These are phyloP conservation scores for Corvus cornix DNA, from an alignment of 2,113 vertebrate species.

Conservation along the genomic window DNA sequence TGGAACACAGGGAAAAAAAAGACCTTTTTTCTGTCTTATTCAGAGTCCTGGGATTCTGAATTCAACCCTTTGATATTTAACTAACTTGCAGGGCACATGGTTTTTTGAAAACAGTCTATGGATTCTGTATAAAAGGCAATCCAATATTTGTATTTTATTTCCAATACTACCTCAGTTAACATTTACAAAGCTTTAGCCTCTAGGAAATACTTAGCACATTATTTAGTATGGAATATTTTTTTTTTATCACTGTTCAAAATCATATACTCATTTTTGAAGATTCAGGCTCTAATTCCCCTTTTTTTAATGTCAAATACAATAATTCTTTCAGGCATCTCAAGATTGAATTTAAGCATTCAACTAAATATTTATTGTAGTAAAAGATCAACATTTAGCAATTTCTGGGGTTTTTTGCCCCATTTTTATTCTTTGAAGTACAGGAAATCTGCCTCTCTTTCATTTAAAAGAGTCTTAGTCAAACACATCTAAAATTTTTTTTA, in stretches of 20 bases:
- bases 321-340: not conserved
- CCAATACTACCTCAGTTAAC: not conserved
- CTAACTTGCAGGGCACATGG: not conserved
- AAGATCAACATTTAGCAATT: not conserved
- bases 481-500: not conserved
- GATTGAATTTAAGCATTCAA: not conserved
- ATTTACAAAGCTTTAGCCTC: not conserved
- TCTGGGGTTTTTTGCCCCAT: accelerated
- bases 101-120: not conserved
- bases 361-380: not conserved
- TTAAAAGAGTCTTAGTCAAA: not conserved
- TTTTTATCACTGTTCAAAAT: not conserved
- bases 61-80: slow-evolving; percentile 9
- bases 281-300: not conserved
- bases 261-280: not conserved
- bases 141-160: not conserved
- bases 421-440: not conserved
- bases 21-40: not conserved
- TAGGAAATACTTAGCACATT: not conserved
- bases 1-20: not conserved
- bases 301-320: not conserved
- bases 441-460: not conserved
- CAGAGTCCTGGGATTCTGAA: not conserved
- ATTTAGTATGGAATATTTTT: not conserved
- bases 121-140: not conserved